These are phyloP conservation scores for Cinclus cinclus DNA, from an alignment of 2,113 vertebrate species.

Conservation along the genomic window DNA sequence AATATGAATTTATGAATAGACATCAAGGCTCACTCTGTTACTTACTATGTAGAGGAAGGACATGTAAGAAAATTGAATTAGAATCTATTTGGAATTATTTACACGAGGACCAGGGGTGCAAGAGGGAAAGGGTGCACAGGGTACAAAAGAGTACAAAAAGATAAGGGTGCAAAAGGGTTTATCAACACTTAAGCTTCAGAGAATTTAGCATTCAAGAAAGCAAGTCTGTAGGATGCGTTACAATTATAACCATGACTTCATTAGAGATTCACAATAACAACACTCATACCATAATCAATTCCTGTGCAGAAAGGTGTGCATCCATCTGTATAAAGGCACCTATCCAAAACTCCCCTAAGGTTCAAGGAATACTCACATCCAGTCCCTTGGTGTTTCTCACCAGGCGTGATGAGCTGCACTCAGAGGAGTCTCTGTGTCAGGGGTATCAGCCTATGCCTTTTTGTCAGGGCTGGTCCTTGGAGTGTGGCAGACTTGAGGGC, in stretches of 20 bases:
- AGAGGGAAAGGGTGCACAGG: background rate
- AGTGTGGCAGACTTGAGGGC: background rate
- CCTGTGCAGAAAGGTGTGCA: background rate
- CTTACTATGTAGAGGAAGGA: background rate
- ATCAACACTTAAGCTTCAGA: background rate
- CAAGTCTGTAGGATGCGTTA: background rate
- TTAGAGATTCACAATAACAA: background rate
- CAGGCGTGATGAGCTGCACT: background rate
- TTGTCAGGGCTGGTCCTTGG: background rate
- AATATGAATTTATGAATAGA: background rate
- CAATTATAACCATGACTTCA: background rate
- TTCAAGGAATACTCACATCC: background rate
- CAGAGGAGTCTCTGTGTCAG: background rate
- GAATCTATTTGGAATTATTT: background rate
- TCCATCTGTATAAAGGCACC: background rate
- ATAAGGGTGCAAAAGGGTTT: background rate
- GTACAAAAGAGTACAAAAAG: background rate
- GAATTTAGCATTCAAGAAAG: background rate
- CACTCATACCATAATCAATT: background rate
- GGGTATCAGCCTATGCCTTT: accelerated
- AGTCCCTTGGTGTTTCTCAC: background rate
- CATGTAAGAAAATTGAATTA: background rate
- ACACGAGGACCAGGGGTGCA: accelerated
- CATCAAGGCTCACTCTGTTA: background rate
- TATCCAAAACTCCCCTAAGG: background rate